Evolutionary conservation across 2,888 invertebrate genomes (phyloP).

Genomic region (Allolobophora icterica): DNA sequence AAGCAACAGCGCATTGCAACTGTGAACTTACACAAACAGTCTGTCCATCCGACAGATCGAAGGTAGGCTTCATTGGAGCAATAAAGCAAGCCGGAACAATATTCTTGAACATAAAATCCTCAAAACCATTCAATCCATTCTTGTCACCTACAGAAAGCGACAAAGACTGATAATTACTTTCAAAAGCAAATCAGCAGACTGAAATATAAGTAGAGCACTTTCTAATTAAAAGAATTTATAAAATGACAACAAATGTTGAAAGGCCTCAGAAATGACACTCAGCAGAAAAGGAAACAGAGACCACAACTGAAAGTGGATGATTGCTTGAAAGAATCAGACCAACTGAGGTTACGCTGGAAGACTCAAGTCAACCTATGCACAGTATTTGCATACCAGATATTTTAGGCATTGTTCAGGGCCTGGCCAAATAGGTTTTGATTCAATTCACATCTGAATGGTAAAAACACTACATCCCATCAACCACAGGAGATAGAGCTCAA

Average conservation of each 20-base stretch:
- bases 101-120: slow-evolving; percentile 68
- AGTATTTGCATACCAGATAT: no score
- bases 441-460: no score
- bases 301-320: no score
- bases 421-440: no score
- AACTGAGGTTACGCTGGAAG: no score
- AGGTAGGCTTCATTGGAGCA: slow-evolving; percentile 68
- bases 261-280: no score
- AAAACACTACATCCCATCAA: no score
- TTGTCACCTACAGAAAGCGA: slow-evolving; percentile 57
- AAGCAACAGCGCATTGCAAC: not conserved
- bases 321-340: no score
- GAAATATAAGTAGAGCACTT: not conserved
- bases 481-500: no score
- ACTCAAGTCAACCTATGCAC: no score
- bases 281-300: no score
- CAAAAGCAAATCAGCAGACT: slow-evolving; percentile 19
- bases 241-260: not conserved
- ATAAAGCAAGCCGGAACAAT: slow-evolving; percentile 69
- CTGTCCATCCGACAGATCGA: slow-evolving; percentile 69
- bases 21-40: slow-evolving; percentile 61
- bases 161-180: not conserved
- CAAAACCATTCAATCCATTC: slow-evolving; percentile 66
- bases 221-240: slow-evolving; percentile 20
- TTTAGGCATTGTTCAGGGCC: no score